Evolutionary conservation across 2,888 invertebrate genomes (phyloP).

Genomic region (Sipha maydis): DNA sequence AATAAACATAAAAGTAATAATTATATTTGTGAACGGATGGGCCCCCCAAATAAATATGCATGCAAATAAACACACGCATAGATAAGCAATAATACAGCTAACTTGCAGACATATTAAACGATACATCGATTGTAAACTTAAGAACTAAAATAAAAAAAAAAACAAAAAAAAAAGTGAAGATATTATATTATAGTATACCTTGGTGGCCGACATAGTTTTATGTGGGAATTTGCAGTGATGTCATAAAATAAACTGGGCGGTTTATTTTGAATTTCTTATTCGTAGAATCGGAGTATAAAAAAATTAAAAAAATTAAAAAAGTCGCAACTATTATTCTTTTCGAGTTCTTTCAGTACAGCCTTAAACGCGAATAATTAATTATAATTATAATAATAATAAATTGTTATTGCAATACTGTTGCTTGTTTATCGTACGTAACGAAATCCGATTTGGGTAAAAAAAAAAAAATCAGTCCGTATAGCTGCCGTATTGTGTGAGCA

Average conservation of each 20-base stretch:
- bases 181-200: conserved; percentile 39
- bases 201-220: conserved; percentile 47
- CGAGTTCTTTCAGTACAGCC: no score
- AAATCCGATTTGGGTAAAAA: no score
- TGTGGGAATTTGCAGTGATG: conserved; percentile 32
- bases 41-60: no score
- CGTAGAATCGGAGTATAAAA: neutral
- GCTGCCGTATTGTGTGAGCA: neutral
- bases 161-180: neutral
- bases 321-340: neutral
- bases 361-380: no score
- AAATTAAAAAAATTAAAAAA: neutral
- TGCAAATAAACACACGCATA: no score
- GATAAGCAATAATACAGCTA: no score
- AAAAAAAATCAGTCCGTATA: neutral
- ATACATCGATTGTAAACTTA: neutral
- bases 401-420: no score
- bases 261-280: neutral
- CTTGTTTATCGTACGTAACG: no score
- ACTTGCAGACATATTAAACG: no score
- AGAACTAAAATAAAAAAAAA: neutral
- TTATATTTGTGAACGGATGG: no score
- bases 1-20: no score
- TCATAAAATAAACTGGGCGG: conserved; percentile 45
- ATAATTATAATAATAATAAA: no score